A percentile compares a stretch with the other conserved stretches of the same genome.
These are phyloP conservation scores for Pseudopleuronectes americanus DNA, from an alignment of 2,797 vertebrate genomes.

Conservation along the genomic window DNA sequence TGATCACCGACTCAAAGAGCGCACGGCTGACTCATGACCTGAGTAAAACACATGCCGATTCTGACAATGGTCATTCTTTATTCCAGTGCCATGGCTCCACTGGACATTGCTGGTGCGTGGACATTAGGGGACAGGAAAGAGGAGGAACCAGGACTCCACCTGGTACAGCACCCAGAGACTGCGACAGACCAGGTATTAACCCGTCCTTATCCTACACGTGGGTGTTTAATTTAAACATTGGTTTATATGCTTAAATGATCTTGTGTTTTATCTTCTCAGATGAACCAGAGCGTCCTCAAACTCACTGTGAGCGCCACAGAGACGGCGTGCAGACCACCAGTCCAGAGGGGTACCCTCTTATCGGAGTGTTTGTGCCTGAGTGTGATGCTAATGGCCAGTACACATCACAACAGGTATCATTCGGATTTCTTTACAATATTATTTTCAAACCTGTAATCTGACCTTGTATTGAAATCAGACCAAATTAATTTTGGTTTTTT, in stretches of 20 bases:
- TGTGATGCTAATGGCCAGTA: constrained; percentile 82
- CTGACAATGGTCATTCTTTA: not conserved
- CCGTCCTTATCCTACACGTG: no score
- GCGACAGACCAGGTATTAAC: constrained; percentile 80
- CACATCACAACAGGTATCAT: constrained; percentile 7
- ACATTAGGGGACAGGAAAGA: constrained; percentile 82
- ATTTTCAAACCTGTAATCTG: no score
- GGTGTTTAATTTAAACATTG: not conserved
- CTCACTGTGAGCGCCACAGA: constrained; percentile 78
- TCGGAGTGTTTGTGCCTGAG: constrained; percentile 68
- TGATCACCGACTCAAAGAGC: constrained; percentile 3
- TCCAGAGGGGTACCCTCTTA: constrained; percentile 40
- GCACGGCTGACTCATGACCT: not conserved
- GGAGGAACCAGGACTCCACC: constrained; percentile 82
- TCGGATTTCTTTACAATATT: no score
- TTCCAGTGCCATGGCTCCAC: constrained; percentile 85
- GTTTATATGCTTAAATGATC: not conserved
- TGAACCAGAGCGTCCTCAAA: constrained; percentile 57
- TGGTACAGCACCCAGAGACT: constrained; percentile 72
- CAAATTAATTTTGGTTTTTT: not conserved
- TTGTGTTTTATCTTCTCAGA: constrained; percentile 15
- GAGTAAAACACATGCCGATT: not conserved
- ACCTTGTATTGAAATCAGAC: no score
- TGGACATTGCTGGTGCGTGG: constrained; percentile 92
- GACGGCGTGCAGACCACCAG: constrained; percentile 56